These are phyloP conservation scores for Phyllostomus discolor DNA, from an alignment of 2,113 vertebrate genomes.

Conservation along the genomic window DNA sequence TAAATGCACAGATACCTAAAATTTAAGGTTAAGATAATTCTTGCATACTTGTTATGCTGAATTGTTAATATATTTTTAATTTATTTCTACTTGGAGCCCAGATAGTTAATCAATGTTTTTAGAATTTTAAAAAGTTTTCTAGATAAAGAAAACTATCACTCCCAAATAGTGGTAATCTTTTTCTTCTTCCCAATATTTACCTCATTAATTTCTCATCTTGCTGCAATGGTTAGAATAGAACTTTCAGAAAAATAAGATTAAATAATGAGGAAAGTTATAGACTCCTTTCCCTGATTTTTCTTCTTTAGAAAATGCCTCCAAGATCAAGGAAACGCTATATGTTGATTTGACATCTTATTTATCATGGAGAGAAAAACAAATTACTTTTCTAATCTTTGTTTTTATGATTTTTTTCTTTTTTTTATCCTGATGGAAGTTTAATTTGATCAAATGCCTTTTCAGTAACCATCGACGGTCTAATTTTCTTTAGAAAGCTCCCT, in stretches of 20 bases:
- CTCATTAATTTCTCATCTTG: not conserved
- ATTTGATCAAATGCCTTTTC: not conserved
- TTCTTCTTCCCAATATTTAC: not conserved
- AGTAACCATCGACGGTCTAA: not conserved
- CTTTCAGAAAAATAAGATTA: not conserved
- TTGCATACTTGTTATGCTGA: not conserved
- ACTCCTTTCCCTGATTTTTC: not conserved
- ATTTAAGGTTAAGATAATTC: not conserved
- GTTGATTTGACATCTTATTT: not conserved
- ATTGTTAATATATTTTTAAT: not conserved
- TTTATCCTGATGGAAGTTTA: not conserved
- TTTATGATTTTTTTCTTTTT: slow-evolving; percentile 17
- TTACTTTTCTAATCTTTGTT: not conserved
- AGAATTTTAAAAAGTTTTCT: not conserved
- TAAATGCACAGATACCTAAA: not conserved
- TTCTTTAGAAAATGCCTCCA: not conserved
- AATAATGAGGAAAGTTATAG: not conserved
- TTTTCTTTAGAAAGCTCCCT: slow-evolving; percentile 20
- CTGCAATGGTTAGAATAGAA: not conserved
- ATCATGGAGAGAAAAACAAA: not conserved
- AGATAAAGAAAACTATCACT: not conserved
- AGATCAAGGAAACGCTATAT: not conserved
- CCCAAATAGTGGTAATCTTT: not conserved
- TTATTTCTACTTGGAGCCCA: not conserved
- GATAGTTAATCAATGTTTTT: not conserved